These are phyloP conservation scores for Vimba vimba DNA, from an alignment of 2,113 vertebrate species.

Conservation along the genomic window DNA sequence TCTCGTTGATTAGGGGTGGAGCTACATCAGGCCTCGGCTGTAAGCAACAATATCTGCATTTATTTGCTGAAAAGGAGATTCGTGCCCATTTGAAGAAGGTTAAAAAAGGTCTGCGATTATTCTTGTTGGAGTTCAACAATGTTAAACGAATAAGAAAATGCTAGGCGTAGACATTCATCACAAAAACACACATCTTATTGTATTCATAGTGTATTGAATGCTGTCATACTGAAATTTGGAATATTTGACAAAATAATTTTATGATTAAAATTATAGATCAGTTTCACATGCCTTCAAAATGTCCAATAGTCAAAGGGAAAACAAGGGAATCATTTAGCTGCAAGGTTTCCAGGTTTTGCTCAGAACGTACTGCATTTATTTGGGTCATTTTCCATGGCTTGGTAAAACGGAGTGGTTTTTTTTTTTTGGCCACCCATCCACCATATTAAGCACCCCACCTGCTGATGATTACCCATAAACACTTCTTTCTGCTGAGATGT, in stretches of 20 bases:
- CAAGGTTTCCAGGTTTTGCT: conserved; percentile 35
- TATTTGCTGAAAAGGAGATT: neutral
- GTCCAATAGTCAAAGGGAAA: neutral
- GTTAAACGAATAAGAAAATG: neutral
- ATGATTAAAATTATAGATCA: neutral
- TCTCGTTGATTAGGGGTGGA: conserved; percentile 16
- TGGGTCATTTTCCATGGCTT: conserved; percentile 48
- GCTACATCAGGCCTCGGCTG: conserved; percentile 14
- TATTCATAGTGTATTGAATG: neutral
- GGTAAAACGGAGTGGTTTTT: conserved; percentile 45
- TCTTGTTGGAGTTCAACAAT: neutral
- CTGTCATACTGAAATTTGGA: neutral
- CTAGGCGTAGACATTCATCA: neutral
- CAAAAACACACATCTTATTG: neutral
- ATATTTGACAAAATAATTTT: neutral
- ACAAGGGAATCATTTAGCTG: conserved; percentile 4
- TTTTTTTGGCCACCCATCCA: conserved; percentile 52
- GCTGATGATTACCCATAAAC: conserved; percentile 73
- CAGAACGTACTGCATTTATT: conserved; percentile 36
- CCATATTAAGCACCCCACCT: conserved; percentile 72
- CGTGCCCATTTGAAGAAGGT: neutral
- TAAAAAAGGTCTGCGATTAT: neutral
- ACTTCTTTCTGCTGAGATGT: conserved; percentile 71
- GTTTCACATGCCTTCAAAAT: neutral
- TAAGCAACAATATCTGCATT: neutral